A percentile compares a stretch with the other conserved stretches of the same genome.
These are phyloP conservation scores for Microcebus jonahi DNA, from an alignment of 2,113 vertebrate species.

Conservation along the genomic window DNA sequence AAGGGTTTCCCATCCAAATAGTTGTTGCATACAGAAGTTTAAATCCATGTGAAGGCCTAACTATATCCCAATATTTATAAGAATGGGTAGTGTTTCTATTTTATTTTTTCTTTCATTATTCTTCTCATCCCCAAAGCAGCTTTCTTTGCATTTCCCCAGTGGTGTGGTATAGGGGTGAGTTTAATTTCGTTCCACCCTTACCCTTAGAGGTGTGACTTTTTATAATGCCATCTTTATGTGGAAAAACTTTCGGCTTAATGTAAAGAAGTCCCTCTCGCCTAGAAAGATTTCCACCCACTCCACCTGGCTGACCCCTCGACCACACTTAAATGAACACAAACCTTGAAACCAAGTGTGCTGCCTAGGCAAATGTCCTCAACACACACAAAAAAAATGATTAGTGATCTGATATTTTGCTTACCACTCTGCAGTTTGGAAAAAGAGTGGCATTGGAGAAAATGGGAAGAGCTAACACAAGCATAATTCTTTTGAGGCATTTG, in stretches of 20 bases:
- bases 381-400: background rate
- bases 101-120: background rate
- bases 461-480: background rate
- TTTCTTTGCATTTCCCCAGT: background rate
- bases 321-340: background rate
- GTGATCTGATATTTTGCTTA: background rate
- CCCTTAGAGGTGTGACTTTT: rapidly evolving
- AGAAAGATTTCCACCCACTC: background rate
- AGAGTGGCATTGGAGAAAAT: background rate
- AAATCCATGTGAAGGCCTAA: background rate
- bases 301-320: rapidly evolving
- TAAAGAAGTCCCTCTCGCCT: background rate
- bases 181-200: background rate
- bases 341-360: background rate
- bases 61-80: background rate
- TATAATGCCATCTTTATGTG: background rate
- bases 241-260: background rate
- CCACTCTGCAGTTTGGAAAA: background rate
- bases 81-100: background rate
- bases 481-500: background rate
- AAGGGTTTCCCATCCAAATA: background rate
- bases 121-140: background rate
- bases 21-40: background rate
- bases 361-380: background rate
- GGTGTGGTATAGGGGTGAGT: rapidly evolving